Base-by-base conservation (phyloP, 2,113 vertebrate genomes). In the Irena cyanogastra region DNA sequence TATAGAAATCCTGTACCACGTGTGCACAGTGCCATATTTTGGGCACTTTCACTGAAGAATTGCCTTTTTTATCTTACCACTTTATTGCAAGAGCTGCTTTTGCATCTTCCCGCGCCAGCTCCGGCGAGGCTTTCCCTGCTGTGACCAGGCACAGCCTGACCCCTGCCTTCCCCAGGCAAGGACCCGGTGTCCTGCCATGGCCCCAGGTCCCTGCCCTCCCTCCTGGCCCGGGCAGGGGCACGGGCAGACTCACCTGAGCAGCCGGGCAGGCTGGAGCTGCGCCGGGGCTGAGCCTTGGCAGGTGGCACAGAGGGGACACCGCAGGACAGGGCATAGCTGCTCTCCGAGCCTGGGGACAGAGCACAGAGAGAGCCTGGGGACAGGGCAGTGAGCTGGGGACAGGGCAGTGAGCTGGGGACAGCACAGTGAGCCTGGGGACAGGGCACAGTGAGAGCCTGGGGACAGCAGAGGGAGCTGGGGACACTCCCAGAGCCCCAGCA, bases 321-420 rank as follows among this genome's bases (percentile, higher is more conserved):
- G 2, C 99, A 99, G 97, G 98, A 99, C 91, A 99, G 97, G 0
- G 98, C 97, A 95, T 99, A 99, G 96, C 99, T 99, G 97, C 98
- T 99, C 90, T 99, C 99, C 0, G 98, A 99, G 95, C 99, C 99
- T 99, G 97, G 14, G 91, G 72, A 83, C 76, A 82, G 64, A 89
- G 59, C 1, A 88, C 20, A 47, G n/a, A n/a, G n/a, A n/a, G n/a
- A n/a, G n/a, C n/a, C n/a, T n/a, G n/a, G n/a, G n/a, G n/a, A n/a
- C n/a, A n/a, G n/a, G n/a, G n/a, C n/a, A n/a, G n/a, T n/a, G n/a
- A n/a, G n/a, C n/a, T n/a, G n/a, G n/a, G n/a, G n/a, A n/a, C n/a
- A n/a, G n/a, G n/a, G n/a, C n/a, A n/a, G n/a, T n/a, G n/a, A n/a
- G n/a, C n/a, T n/a, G n/a, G n/a, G n/a, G n/a, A n/a, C n/a, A n/a